Base-by-base conservation (phyloP, 2,797 vertebrate genomes). In the Taenioides sp. region DNA sequence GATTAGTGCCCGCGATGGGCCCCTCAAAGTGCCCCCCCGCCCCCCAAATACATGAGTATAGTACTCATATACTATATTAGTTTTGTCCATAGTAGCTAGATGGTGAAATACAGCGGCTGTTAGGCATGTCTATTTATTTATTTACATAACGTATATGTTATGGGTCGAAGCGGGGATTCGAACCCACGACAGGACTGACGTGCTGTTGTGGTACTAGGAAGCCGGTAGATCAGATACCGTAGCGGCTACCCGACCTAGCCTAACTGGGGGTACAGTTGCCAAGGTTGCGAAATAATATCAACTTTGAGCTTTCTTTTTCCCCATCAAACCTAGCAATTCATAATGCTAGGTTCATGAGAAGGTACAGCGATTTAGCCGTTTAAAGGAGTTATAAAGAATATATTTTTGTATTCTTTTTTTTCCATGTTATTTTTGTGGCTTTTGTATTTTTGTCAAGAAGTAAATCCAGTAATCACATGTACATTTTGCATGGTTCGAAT, bases 161-260 rank as follows among this genome's bases (percentile, higher is more conserved):
- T n/a, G n/a, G n/a, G n/a, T n/a, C n/a, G n/a, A n/a, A n/a, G n/a
- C n/a, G n/a, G n/a, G 37, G 62, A 65, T 47, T 65, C 62, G 62
- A 65, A 65, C 62, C 22, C 14, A 14, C 20, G 20, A 23, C 22
- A 5, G 11, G 57, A 54, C 28, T 50, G 67, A 25, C 47, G 20
- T 61, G 17, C 49, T 61, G 64, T 67, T 43, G 22, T 49, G 55
- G 59, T 70, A 64, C 76, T 27, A 58, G 34, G 34, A 62, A 58
- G 75, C 59, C 62, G 61, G 61, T n/a, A n/a, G 40, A 49, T 40
- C 67, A 70, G 73, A 62, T 22, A 2, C 27, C 2, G 43, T 22
- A 2, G 27, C 2, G 50, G 52, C 68, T 34, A 72, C 62, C 57
- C 80, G 83, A 63, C 70, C 3, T 79, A 80, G 74, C 14, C 14